These are phyloP conservation scores for Drymonia ruficornis DNA, from an alignment of 2,888 invertebrate genomes.

Conservation along the genomic window DNA sequence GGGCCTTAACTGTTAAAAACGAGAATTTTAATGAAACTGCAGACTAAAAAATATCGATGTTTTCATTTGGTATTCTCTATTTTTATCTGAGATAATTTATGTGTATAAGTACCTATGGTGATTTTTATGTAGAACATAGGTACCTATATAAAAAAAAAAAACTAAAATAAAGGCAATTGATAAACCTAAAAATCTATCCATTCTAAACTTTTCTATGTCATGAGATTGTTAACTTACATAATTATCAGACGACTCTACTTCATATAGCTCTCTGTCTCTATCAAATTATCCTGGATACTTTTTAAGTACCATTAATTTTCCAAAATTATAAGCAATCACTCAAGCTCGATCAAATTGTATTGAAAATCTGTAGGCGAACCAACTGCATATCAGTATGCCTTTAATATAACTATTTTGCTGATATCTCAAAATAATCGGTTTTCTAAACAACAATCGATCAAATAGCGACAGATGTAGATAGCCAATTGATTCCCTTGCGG, in stretches of 20 bases:
- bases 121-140: no score
- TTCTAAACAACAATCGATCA: slow-evolving; percentile 45
- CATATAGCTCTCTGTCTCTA: no score
- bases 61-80: slow-evolving; percentile 17
- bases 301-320: no score
- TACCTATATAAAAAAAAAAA: no score
- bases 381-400: background rate
- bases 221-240: no score
- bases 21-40: slow-evolving; percentile 63
- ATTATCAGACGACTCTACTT: no score
- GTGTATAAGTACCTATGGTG: no score
- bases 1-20: slow-evolving; percentile 56
- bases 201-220: no score
- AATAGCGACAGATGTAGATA: slow-evolving; percentile 51
- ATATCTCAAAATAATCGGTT: slow-evolving; percentile 22
- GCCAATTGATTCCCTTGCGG: slow-evolving; percentile 54
- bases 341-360: background rate
- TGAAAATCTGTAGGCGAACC: background rate
- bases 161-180: no score
- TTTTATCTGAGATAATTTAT: slow-evolving; percentile 12
- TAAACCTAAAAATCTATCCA: no score
- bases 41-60: background rate
- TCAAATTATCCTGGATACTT: no score
- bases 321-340: background rate
- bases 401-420: slow-evolving; percentile 7